A percentile compares a stretch with the other conserved stretches of the same genome.
Evolutionary conservation across 2,113 vertebrate genomes (phyloP).

Genomic region (Chauna torquata): DNA sequence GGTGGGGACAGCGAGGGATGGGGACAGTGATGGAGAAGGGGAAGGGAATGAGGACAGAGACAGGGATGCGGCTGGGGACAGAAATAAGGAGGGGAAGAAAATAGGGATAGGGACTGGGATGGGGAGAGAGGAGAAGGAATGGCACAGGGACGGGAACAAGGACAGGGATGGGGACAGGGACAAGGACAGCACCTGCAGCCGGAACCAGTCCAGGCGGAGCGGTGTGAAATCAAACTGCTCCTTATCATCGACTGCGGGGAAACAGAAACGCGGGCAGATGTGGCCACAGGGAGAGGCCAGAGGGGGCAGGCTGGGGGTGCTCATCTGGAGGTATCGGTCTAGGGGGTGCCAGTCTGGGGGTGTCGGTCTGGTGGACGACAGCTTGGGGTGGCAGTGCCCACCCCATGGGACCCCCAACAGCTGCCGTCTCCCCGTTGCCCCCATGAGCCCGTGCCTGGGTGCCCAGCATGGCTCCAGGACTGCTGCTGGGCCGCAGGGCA

Average conservation of each 20-base stretch:
- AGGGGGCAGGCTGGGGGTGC: background rate
- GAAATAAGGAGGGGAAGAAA: background rate
- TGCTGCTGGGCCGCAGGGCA: background rate
- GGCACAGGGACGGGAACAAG: too few relatives aligned
- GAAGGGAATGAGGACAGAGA: background rate
- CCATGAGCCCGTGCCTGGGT: background rate
- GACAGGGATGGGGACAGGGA: too few relatives aligned
- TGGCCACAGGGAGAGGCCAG: background rate
- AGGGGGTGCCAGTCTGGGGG: background rate
- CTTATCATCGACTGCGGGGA: slow-evolving; percentile 80
- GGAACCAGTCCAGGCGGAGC: slow-evolving; percentile 91
- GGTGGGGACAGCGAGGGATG: too few relatives aligned
- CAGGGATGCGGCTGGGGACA: background rate
- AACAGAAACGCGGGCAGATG: background rate
- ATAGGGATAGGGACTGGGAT: background rate
- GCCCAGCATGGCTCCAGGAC: background rate
- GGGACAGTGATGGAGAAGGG: too few relatives aligned
- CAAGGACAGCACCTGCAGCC: slow-evolving; percentile 84
- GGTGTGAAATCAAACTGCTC: slow-evolving; percentile 86
- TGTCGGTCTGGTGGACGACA: background rate
- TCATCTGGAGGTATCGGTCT: background rate
- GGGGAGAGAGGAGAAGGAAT: too few relatives aligned
- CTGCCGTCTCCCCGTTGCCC: background rate
- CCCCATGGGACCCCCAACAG: background rate
- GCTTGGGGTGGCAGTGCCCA: background rate